Base-by-base conservation (phyloP, 2,797 vertebrate species). In the Hyperoplus lanceolatus region DNA sequence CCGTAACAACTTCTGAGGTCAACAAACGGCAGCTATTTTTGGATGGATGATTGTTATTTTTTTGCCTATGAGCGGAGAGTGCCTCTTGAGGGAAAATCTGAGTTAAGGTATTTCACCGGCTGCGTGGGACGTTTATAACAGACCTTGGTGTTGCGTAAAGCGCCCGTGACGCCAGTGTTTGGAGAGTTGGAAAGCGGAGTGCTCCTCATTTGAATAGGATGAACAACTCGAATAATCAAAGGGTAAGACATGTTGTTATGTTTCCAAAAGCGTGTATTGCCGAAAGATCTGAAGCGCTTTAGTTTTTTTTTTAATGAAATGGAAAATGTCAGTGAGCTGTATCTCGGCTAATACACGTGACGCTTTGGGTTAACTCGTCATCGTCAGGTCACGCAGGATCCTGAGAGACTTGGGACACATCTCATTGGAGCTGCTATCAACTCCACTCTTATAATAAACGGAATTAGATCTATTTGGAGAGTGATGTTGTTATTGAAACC, bases 181-280 rank as follows among this genome's bases (percentile, higher is more conserved):
- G 81, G 87, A 87, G 91, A 94, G 92, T 91, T 93, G 70, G 62
- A 45, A 70, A 81, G 60, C 79, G 74, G 60, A 68, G 57, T 56
- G 70, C 72, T 62, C 43, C 75, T 73, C 43, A 1, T 46, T 18
- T 41, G 71, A 71, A 77, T 15, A 91, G 54, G 82, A 96, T 95
- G 95, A 95, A 92, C 86, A 93, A 92, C 90, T 90, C 93, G 8
- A 88, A 84, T 62, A 92, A 92, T 57, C 87, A 86, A 21, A 90
- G 73, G 94, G 95, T 96, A 94, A 95, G 95, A 76, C 5, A 15
- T 21, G 5, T 1, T 10, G 10, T 69, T 70, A 66, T 53, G 10
- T 57, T 11, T 38, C 10, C 1, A 29, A 8, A 53, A 29, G 29
- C 5, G 11, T 13, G 7, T 48, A 2, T 48, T 41, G 8, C 1